Evolutionary conservation across 2,888 invertebrate genomes (phyloP).

Genomic region (Mactromeris polynyma): DNA sequence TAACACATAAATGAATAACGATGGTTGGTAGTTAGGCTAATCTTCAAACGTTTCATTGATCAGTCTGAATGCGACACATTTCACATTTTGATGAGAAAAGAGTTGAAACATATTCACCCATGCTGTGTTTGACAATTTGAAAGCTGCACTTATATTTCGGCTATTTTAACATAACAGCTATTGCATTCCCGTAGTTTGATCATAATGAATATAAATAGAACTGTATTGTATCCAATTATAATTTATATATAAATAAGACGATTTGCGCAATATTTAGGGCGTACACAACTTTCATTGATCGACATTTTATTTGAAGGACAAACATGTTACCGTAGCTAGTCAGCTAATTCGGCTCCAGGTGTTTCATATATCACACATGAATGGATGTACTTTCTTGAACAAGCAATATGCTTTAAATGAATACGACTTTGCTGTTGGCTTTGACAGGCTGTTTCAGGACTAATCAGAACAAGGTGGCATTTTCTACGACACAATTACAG

Average conservation of each 20-base stretch:
- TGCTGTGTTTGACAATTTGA: neutral
- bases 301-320: neutral
- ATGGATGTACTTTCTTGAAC: neutral
- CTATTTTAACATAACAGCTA: neutral
- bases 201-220: neutral
- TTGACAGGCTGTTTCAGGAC: neutral
- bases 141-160: neutral
- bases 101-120: neutral
- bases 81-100: neutral
- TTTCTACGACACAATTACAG: neutral
- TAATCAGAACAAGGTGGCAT: neutral
- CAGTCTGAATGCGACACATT: neutral
- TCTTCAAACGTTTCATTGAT: neutral
- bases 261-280: neutral
- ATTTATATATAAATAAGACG: neutral
- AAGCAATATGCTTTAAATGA: neutral
- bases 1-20: neutral
- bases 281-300: neutral
- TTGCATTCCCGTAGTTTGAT: neutral
- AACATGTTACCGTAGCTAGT: neutral
- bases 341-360: neutral
- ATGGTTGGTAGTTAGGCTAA: neutral
- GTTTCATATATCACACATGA: neutral
- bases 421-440: neutral
- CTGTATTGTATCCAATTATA: neutral